Evolutionary conservation across 2,113 vertebrate species (phyloP).

Genomic region (Xiphophorus hellerii): DNA sequence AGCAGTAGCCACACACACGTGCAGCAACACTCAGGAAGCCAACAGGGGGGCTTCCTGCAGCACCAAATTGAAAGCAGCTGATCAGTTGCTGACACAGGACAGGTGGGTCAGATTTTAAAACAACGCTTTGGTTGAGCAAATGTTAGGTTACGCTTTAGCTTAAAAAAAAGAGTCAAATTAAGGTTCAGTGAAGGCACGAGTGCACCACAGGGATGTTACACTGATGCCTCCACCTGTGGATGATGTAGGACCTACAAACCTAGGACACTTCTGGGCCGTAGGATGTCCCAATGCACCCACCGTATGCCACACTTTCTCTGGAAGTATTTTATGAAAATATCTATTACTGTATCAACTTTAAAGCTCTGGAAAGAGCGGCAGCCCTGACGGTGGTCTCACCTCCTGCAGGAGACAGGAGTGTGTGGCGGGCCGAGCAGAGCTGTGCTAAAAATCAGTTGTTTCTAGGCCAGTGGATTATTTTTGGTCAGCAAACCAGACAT

Average conservation of each 20-base stretch:
- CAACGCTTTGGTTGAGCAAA: constrained; percentile 2
- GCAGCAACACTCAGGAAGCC: constrained; percentile 25
- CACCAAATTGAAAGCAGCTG: constrained; percentile 39
- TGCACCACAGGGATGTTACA: constrained; percentile 18
- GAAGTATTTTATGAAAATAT: constrained; percentile 56
- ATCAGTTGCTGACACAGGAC: constrained; percentile 11
- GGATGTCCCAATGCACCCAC: constrained; percentile 10
- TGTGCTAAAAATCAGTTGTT: background rate
- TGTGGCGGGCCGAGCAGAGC: background rate
- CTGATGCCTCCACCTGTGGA: constrained; percentile 22
- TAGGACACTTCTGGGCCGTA: constrained; percentile 64
- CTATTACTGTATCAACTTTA: background rate
- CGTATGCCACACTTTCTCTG: constrained; percentile 14
- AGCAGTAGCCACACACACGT: constrained; percentile 13
- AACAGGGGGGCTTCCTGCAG: constrained; percentile 4
- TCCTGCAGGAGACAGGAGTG: constrained; percentile 6
- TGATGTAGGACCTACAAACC: constrained; percentile 57
- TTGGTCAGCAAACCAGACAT: background rate
- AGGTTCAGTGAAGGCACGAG: constrained; percentile 38
- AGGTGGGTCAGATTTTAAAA: constrained; percentile 10
- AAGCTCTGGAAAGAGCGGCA: background rate
- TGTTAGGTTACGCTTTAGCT: constrained; percentile 4
- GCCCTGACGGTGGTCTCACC: background rate
- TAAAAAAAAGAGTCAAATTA: constrained; percentile 1
- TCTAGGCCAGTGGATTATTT: background rate